Evolutionary conservation across 2,888 invertebrate species (phyloP).

Genomic region (Yponomeuta evonymella): DNA sequence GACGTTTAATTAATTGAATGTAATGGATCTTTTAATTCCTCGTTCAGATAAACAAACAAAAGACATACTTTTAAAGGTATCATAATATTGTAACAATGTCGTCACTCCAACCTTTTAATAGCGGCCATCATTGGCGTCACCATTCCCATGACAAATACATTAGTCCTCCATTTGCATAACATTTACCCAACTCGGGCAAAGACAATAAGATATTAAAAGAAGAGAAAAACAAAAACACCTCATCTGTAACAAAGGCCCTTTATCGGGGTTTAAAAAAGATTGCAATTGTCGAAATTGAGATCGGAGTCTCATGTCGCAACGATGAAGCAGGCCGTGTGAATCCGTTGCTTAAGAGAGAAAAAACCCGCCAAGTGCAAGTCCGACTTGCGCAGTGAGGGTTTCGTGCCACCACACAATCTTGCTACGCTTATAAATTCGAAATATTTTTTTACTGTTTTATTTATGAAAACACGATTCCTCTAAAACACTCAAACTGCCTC

Average conservation of each 20-base stretch:
- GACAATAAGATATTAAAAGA: constrained; percentile 61
- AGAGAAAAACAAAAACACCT: constrained; percentile 55
- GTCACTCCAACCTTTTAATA: constrained; percentile 18
- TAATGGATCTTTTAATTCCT: too few species aligned
- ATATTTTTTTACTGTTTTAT: too few species aligned
- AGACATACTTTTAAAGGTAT: neutral
- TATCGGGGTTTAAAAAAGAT: constrained; percentile 42
- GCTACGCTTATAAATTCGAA: too few species aligned
- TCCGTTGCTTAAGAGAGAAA: constrained; percentile 47
- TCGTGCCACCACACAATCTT: too few species aligned
- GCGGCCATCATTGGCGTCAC: constrained; percentile 21
- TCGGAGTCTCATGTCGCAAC: constrained; percentile 54
- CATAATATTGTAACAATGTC: neutral
- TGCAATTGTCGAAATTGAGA: constrained; percentile 55
- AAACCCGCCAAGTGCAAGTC: constrained; percentile 26
- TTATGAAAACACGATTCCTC: too few species aligned
- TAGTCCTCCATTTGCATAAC: constrained; percentile 47
- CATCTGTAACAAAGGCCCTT: constrained; percentile 55
- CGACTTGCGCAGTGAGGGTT: too few species aligned
- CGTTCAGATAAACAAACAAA: too few species aligned
- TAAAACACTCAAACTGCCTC: too few species aligned
- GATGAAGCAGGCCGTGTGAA: constrained; percentile 57
- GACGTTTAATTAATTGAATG: too few species aligned
- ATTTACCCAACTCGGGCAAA: constrained; percentile 27
- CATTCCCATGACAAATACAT: constrained; percentile 20